Conservation (phyloP, 2,113 vertebrate species). For the Ceratotherium simum region DNA sequence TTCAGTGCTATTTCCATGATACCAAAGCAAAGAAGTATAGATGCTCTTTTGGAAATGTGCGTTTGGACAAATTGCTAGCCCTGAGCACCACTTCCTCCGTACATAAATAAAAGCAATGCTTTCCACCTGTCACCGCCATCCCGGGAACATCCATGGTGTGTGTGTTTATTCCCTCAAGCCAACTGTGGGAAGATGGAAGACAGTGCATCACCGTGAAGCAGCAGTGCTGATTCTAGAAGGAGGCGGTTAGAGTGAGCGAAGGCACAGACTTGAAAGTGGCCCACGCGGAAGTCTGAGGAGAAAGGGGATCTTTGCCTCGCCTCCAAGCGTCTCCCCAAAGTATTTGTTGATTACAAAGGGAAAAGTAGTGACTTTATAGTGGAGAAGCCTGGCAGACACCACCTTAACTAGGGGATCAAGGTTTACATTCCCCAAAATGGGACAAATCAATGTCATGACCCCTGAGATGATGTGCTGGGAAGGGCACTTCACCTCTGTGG, state of each 20-base stretch:
- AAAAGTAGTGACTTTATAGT: background rate
- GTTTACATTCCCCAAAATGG: background rate
- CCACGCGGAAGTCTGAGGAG: background rate
- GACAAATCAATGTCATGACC: background rate
- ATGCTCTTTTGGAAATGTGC: background rate
- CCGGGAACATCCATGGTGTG: background rate
- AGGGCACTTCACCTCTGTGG: background rate
- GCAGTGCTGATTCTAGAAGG: background rate
- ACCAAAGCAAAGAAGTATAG: background rate
- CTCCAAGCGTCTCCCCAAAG: background rate
- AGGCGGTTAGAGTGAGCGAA: background rate
- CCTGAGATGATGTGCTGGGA: background rate
- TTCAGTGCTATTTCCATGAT: background rate
- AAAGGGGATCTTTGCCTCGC: background rate
- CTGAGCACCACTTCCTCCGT: constrained; percentile 16
- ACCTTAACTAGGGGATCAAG: background rate
- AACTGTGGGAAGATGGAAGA: background rate
- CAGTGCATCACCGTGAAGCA: fast-evolving
- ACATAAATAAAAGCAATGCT: constrained; percentile 47
- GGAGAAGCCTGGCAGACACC: background rate
- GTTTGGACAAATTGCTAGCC: constrained; percentile 29
- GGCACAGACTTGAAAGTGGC: background rate
- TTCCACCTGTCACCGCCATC: background rate
- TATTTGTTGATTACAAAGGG: background rate
- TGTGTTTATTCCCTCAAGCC: background rate